phyloP scores from a whole-genome alignment of 2,888 invertebrate genomes.

The Latrodectus hesperus region DNA sequence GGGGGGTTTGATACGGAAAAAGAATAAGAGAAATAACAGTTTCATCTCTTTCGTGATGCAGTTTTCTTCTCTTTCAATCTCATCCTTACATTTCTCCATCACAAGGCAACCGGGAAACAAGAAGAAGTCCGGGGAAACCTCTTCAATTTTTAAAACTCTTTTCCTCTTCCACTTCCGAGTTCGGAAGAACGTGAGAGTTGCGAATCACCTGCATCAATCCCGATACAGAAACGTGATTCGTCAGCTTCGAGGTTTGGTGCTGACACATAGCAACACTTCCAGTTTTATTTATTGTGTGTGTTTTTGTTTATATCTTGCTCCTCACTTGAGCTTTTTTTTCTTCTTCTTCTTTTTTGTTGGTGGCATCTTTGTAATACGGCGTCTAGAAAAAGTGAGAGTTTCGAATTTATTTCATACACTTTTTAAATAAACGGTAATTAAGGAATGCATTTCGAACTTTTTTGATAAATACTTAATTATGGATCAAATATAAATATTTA shows the following conservation, averaged over 20 bases:
- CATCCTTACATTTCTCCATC: slow-evolving; percentile 14
- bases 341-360: slow-evolving; percentile 11
- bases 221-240: slow-evolving; percentile 55
- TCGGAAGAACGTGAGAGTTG: slow-evolving; percentile 44
- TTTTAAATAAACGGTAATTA: no score
- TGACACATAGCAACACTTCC: slow-evolving; percentile 26
- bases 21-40: slow-evolving; percentile 6
- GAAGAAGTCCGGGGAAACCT: slow-evolving; percentile 50
- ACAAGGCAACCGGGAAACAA: slow-evolving; percentile 12
- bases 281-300: neutral
- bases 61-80: slow-evolving; percentile 48
- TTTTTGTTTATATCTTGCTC: slow-evolving; percentile 35
- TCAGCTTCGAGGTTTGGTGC: slow-evolving; percentile 30
- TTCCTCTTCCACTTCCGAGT: slow-evolving; percentile 26
- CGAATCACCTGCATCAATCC: slow-evolving; percentile 54
- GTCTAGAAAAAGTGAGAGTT: slow-evolving; percentile 4
- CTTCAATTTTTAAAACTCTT: slow-evolving; percentile 63
- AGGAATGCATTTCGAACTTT: no score
- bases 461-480: no score
- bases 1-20: neutral
- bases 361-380: neutral
- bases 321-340: neutral
- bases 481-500: no score
- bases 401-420: no score
- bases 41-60: slow-evolving; percentile 55